These are phyloP conservation scores for Aethes cnicana DNA, from an alignment of 2,888 invertebrate genomes.

Conservation along the genomic window DNA sequence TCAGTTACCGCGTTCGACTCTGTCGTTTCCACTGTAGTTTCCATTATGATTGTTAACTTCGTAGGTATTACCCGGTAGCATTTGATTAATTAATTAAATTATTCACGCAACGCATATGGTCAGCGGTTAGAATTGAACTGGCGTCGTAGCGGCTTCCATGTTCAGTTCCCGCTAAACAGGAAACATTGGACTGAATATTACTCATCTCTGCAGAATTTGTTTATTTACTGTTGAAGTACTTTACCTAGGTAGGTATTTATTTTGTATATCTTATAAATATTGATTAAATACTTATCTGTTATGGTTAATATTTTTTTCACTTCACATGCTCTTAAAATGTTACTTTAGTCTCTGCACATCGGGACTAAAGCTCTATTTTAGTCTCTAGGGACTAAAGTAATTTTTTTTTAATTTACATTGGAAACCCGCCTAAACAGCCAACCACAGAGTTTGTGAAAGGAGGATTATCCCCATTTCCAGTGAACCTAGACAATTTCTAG, in stretches of 20 bases:
- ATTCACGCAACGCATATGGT: not conserved
- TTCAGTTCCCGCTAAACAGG: slow-evolving; percentile 45
- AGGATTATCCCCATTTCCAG: too few relatives aligned
- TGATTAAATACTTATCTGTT: too few relatives aligned
- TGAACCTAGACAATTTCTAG: too few relatives aligned
- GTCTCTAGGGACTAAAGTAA: too few relatives aligned
- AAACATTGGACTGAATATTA: slow-evolving; percentile 56
- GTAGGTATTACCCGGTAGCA: slow-evolving; percentile 32
- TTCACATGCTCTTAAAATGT: too few relatives aligned
- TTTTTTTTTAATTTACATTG: too few relatives aligned
- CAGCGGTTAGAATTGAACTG: slow-evolving; percentile 1
- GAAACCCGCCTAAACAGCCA: too few relatives aligned
- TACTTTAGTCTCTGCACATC: too few relatives aligned
- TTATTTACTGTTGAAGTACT: not conserved
- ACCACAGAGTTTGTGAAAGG: too few relatives aligned
- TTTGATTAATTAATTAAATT: not conserved
- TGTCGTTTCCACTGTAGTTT: slow-evolving; percentile 47
- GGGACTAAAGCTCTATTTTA: too few relatives aligned
- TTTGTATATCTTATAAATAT: not conserved
- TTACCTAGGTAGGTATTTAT: not conserved
- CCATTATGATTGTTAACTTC: slow-evolving; percentile 41
- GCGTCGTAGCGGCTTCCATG: not conserved
- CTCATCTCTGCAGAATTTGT: slow-evolving; percentile 41
- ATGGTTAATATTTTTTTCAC: too few relatives aligned
- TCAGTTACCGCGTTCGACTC: slow-evolving; percentile 31